Conservation (phyloP, 2,113 vertebrate genomes). For the Tautogolabrus adspersus region DNA sequence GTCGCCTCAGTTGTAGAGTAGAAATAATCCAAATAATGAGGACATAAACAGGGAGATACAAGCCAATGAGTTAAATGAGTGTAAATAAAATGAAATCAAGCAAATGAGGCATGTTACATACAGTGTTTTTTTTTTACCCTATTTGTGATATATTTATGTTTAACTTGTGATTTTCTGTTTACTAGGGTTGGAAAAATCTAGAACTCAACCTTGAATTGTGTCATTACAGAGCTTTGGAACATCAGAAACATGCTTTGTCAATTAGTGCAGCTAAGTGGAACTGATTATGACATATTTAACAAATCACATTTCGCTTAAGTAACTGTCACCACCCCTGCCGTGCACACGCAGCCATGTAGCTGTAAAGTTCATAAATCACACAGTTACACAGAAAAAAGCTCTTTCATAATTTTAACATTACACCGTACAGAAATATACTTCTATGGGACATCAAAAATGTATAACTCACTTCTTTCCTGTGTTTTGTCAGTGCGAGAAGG, state of each 20-base stretch:
- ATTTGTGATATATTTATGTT: slow-evolving; percentile 20
- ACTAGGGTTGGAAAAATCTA: slow-evolving; percentile 19
- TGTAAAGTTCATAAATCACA: background rate
- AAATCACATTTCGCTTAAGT: slow-evolving; percentile 39
- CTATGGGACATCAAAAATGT: slow-evolving; percentile 21
- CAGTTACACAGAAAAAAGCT: background rate
- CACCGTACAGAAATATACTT: background rate
- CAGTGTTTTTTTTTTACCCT: slow-evolving; percentile 10
- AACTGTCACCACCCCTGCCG: slow-evolving; percentile 6
- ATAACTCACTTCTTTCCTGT: slow-evolving; percentile 15
- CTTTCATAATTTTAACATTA: background rate
- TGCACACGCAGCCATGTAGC: background rate
- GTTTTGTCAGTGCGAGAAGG: slow-evolving; percentile 16
- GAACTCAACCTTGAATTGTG: slow-evolving; percentile 26
- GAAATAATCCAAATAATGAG: slow-evolving; percentile 55
- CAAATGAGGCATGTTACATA: slow-evolving; percentile 42
- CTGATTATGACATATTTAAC: slow-evolving; percentile 60
- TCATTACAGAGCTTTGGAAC: slow-evolving; percentile 40
- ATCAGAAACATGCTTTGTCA: slow-evolving; percentile 52
- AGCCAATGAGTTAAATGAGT: background rate
- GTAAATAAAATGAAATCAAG: slow-evolving; percentile 6
- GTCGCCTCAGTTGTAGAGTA: slow-evolving; percentile 2
- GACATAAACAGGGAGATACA: slow-evolving; percentile 15
- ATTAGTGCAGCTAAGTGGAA: slow-evolving; percentile 53
- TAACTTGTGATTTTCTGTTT: slow-evolving; percentile 40